These are phyloP conservation scores for Colossoma macropomum DNA, from an alignment of 2,113 vertebrate genomes.

Conservation along the genomic window DNA sequence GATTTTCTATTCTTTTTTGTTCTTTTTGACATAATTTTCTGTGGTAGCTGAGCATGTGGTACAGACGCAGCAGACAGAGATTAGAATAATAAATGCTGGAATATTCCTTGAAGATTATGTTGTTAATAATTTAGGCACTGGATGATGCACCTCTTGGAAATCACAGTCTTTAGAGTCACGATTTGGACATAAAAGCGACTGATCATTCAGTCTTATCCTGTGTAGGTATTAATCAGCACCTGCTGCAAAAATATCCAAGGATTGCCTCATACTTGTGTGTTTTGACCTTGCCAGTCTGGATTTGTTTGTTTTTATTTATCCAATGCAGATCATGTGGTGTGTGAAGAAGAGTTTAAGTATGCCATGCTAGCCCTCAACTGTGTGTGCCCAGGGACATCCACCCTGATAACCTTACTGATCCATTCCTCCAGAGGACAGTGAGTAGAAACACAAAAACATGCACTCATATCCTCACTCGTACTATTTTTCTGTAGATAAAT, in stretches of 20 bases:
- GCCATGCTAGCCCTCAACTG: constrained; percentile 88
- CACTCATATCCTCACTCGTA: background rate
- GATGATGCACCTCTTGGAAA: no score
- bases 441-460: constrained; percentile 60
- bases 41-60: no score
- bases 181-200: no score
- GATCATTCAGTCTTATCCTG: no score
- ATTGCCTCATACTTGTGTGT: background rate
- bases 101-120: no score
- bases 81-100: no score
- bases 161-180: no score
- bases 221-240: background rate
- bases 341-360: constrained; percentile 87
- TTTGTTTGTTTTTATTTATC: constrained; percentile 12
- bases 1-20: no score
- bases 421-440: constrained; percentile 86
- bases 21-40: no score
- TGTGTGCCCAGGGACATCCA: constrained; percentile 83
- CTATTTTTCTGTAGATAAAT: no score
- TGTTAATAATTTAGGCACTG: no score
- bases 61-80: no score
- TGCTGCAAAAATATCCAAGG: background rate
- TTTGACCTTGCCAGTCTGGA: background rate
- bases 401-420: constrained; percentile 83
- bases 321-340: constrained; percentile 82